phyloP scores from a whole-genome alignment of 2,797 vertebrate species.

The Xenopus petersii region DNA sequence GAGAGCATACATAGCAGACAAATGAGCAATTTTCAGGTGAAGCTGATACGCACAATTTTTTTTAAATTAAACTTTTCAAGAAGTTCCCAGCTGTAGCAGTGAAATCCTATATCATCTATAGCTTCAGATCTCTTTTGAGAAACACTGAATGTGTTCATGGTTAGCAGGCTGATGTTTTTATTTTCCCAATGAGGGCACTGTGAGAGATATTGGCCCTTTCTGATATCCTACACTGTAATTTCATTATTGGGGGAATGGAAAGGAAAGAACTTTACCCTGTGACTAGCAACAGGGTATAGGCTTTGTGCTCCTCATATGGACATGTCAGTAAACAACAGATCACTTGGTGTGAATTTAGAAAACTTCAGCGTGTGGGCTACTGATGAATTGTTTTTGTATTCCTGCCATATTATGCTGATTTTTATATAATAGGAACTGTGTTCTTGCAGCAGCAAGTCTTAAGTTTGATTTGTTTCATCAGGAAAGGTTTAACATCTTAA shows the following conservation, averaged over 20 bases:
- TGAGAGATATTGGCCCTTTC: no score
- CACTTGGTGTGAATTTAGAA: neutral
- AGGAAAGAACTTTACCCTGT: neutral
- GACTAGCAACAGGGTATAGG: neutral
- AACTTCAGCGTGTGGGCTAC: neutral
- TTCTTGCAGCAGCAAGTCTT: neutral
- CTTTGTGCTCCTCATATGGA: neutral
- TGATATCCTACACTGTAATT: neutral
- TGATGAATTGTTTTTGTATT: neutral
- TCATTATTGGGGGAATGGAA: neutral
- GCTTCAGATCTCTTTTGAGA: neutral
- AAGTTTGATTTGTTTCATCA: neutral
- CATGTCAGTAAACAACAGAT: neutral
- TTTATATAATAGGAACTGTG: neutral
- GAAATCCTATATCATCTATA: neutral
- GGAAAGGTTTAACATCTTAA: neutral
- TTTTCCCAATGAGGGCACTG: neutral
- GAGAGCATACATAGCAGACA: neutral
- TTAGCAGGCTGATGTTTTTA: neutral
- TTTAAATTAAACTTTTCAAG: conserved; percentile 2
- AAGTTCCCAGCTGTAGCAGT: conserved; percentile 5
- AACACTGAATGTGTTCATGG: neutral
- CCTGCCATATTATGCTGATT: conserved; percentile 23
- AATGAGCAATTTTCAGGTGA: neutral
- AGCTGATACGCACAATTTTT: conserved; percentile 20